Conservation (phyloP, 1,140 invertebrate genomes). For the Mercenaria mercenaria region DNA sequence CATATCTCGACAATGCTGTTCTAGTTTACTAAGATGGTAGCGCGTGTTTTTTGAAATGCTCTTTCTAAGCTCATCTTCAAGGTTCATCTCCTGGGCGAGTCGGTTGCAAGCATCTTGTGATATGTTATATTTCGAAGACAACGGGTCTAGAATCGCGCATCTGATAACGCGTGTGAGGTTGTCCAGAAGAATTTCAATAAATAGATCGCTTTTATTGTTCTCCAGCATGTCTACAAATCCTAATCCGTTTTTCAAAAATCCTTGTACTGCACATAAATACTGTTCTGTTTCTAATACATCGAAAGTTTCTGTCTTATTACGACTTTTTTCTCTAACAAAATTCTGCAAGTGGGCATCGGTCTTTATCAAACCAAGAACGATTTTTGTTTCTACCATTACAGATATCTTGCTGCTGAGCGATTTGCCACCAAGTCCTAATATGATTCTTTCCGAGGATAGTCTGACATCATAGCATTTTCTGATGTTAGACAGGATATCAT, state of each 20-base stretch:
- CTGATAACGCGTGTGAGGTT: not conserved
- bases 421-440: not conserved
- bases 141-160: not conserved
- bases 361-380: not conserved
- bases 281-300: not conserved
- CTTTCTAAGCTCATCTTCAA: not conserved
- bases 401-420: not conserved
- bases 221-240: not conserved
- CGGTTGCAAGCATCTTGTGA: not conserved
- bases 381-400: not conserved
- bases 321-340: not conserved
- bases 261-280: not conserved
- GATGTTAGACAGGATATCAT: not conserved
- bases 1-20: not conserved
- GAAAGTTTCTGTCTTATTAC: not conserved
- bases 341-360: not conserved
- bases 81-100: not conserved
- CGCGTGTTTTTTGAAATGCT: not conserved
- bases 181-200: not conserved
- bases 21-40: not conserved
- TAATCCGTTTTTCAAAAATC: not conserved
- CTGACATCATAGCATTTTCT: not conserved
- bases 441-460: not conserved
- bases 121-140: not conserved
- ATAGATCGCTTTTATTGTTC: not conserved